Conservation (phyloP, 2,888 invertebrate species). For the Chrysolina americana region DNA sequence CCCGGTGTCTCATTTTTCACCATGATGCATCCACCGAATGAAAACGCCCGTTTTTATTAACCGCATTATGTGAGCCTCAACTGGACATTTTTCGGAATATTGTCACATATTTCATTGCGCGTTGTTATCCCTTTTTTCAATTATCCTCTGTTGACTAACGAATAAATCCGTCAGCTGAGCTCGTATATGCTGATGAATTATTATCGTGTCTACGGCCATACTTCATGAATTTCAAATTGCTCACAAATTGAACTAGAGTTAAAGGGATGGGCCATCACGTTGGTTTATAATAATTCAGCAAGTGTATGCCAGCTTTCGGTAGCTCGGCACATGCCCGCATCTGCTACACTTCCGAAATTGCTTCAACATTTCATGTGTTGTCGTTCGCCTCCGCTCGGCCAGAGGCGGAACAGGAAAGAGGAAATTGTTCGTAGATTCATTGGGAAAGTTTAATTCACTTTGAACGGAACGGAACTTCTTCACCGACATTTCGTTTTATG, state of each 20-base stretch:
- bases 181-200: slow-evolving; percentile 19
- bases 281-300: slow-evolving; percentile 26
- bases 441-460: slow-evolving; percentile 1
- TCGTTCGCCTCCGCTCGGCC: slow-evolving; percentile 17
- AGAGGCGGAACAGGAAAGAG: slow-evolving; percentile 17
- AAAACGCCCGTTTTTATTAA: slow-evolving; percentile 3
- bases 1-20: not conserved
- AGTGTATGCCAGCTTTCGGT: slow-evolving; percentile 21
- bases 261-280: slow-evolving; percentile 16
- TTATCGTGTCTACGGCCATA: slow-evolving; percentile 17
- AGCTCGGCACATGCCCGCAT: slow-evolving; percentile 26
- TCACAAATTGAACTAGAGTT: slow-evolving; percentile 31
- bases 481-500: not conserved
- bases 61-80: not conserved
- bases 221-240: slow-evolving; percentile 33
- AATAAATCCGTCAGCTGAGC: slow-evolving; percentile 14
- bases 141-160: slow-evolving; percentile 23
- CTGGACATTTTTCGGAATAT: slow-evolving; percentile 1
- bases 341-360: slow-evolving; percentile 33
- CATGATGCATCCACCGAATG: not conserved
- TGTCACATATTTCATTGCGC: slow-evolving; percentile 11
- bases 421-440: not conserved
- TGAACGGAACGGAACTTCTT: not conserved
- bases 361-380: slow-evolving; percentile 28
- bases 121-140: slow-evolving; percentile 20